A percentile compares a stretch with the other conserved stretches of the same genome.
These are phyloP conservation scores for Glaucopsyche alexis DNA, from an alignment of 2,888 invertebrate genomes.

Conservation along the genomic window DNA sequence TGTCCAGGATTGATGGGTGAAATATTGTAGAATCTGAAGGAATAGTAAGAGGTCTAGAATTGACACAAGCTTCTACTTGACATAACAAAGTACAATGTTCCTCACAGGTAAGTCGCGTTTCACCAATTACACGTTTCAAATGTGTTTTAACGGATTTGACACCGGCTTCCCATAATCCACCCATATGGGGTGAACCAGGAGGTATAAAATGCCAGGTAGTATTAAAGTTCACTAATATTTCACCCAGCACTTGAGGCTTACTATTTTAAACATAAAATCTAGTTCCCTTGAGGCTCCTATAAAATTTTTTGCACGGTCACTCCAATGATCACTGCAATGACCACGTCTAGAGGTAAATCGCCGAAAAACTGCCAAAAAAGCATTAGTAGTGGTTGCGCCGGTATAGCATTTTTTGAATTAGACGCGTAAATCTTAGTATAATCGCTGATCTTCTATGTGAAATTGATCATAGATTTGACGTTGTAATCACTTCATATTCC, in stretches of 20 bases:
- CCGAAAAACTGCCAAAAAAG: background rate
- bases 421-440: too few relatives aligned
- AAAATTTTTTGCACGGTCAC: conserved; percentile 24
- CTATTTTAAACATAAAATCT: background rate
- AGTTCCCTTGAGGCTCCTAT: conserved; percentile 3
- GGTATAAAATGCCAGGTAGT: conserved; percentile 18
- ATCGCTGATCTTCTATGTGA: too few relatives aligned
- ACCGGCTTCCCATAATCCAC: background rate
- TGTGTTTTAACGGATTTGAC: background rate
- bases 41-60: background rate
- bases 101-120: background rate
- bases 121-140: background rate
- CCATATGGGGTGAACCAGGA: background rate
- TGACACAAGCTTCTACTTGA: background rate
- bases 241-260: background rate
- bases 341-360: conserved; percentile 4
- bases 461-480: too few relatives aligned
- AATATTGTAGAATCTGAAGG: background rate
- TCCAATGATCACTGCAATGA: background rate
- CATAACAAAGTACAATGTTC: background rate
- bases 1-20: background rate
- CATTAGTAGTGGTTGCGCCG: too few relatives aligned
- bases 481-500: too few relatives aligned
- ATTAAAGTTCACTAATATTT: background rate
- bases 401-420: too few relatives aligned